A percentile compares a stretch with the other conserved stretches of the same genome.
These are phyloP conservation scores for Aleadryas rufinucha DNA, from an alignment of 2,113 vertebrate genomes.

Conservation along the genomic window DNA sequence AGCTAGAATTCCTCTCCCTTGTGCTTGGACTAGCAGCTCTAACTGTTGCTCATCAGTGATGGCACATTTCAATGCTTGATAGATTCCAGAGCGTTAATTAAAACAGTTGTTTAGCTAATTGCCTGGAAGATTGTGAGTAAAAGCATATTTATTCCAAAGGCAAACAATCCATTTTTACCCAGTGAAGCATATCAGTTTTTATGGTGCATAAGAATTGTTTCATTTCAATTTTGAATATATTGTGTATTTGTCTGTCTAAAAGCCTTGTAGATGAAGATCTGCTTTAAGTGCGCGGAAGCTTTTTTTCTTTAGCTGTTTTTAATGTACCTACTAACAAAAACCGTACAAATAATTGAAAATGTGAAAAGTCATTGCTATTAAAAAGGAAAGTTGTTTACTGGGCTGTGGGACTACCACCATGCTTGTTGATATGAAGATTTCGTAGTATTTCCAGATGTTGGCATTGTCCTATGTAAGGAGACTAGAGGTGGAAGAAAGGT, in stretches of 20 bases:
- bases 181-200: constrained; percentile 34
- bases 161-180: constrained; percentile 54
- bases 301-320: not conserved
- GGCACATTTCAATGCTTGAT: constrained; percentile 31
- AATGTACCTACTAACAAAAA: not conserved
- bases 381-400: not conserved
- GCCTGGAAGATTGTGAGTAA: constrained; percentile 45
- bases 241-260: constrained; percentile 19
- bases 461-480: not conserved
- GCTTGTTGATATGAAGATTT: not conserved
- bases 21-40: not conserved
- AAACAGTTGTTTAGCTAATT: constrained; percentile 61
- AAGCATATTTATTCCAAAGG: constrained; percentile 53
- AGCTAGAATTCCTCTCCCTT: not conserved
- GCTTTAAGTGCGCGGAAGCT: not conserved
- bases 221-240: constrained; percentile 20
- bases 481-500: not conserved
- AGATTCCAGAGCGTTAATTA: constrained; percentile 44
- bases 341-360: not conserved
- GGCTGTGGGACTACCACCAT: not conserved
- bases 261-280: not conserved
- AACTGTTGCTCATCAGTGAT: constrained; percentile 12
- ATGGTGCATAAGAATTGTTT: constrained; percentile 35
- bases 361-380: not conserved
- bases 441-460: not conserved